Evolutionary conservation across 2,113 vertebrate genomes (phyloP), one percentile per base, ranked within the genome.

Genomic region (Camelus bactrianus): DNA sequence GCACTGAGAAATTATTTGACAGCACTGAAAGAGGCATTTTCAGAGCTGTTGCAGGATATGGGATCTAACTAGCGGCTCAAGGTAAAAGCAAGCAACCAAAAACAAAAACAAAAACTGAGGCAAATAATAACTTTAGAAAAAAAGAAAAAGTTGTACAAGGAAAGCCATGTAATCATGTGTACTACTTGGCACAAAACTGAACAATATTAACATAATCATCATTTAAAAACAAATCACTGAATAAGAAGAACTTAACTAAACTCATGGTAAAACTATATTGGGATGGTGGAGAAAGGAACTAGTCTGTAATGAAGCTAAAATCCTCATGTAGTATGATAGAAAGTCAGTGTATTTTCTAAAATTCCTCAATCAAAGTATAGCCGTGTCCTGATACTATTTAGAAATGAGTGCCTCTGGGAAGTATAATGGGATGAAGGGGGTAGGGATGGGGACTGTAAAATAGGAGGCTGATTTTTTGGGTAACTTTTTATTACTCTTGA

Each of bases 81-180:
- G 26, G 32, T 72, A 87, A 79, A 88, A 38, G 69, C 12, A 70
- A 79, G 35, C 3, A 80, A 70, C 8, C 35, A 54, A 30, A 35
- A 89, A 92, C 38, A 42, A 42, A 42, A 42, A 42, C 38, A 85
- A 60, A 90, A 54, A 72, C 8, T 7, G 75, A 95, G 20, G 52
- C 52, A 88, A 73, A 93, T 50, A 22, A 28, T 93, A 76, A 87
- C 32, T 72, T 67, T 8, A 79, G 76, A 46, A 52, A 87, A 95
- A 93, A 28, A 2, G 14, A 48, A 46, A 87, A 72, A 67, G 60
- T 38, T 96, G 28, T 83, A 38, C 28, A 62, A 88, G 56, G 80
- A 91, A 88, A 22, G 22, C 13, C 8, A 88, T 32, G 13, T 35
- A 84, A 73, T 77, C 69, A 54, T 8, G 62, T 72, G 26, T 1